A percentile compares a stretch with the other conserved stretches of the same genome.
Conservation (phyloP, 2,888 invertebrate genomes). For the Acleris emargana region DNA sequence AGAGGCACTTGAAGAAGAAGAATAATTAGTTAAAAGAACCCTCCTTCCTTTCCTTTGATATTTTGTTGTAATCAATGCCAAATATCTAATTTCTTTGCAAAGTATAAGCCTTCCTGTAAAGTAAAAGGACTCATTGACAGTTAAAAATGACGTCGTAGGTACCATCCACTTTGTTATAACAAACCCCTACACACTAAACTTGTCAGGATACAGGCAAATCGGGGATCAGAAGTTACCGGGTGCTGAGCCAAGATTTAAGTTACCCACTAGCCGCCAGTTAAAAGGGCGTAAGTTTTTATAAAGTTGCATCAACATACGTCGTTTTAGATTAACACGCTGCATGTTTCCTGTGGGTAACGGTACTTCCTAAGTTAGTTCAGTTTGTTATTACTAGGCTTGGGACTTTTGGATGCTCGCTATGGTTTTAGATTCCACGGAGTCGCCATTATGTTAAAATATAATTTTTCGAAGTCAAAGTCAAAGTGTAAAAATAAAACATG, state of each 20-base stretch:
- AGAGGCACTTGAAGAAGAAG: no score
- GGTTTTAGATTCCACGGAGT: no score
- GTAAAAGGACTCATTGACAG: constrained; percentile 1
- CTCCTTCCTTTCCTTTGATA: no score
- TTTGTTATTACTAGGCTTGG: constrained; percentile 27
- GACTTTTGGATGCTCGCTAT: no score
- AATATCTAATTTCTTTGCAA: not conserved
- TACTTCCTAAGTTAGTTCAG: constrained; percentile 28
- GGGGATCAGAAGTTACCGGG: constrained; percentile 32
- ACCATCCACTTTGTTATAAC: constrained; percentile 21
- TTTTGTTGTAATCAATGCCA: no score
- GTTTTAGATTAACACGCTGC: not conserved
- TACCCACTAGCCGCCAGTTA: constrained; percentile 9
- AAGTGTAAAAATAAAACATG: no score
- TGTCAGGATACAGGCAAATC: constrained; percentile 27
- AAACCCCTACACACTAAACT: constrained; percentile 28
- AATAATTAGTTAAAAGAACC: no score
- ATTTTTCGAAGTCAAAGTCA: no score
- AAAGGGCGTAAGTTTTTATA: constrained; percentile 5
- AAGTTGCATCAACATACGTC: not conserved
- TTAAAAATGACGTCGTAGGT: constrained; percentile 21
- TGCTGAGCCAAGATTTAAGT: constrained; percentile 31
- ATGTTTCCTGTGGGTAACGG: constrained; percentile 16
- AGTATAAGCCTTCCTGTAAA: not conserved
- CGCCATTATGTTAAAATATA: no score